Percentiles rank a stretch among this genome's conserved stretches.
phyloP scores from a whole-genome alignment of 2,888 invertebrate species.

The Scaptomyza polygonia region DNA sequence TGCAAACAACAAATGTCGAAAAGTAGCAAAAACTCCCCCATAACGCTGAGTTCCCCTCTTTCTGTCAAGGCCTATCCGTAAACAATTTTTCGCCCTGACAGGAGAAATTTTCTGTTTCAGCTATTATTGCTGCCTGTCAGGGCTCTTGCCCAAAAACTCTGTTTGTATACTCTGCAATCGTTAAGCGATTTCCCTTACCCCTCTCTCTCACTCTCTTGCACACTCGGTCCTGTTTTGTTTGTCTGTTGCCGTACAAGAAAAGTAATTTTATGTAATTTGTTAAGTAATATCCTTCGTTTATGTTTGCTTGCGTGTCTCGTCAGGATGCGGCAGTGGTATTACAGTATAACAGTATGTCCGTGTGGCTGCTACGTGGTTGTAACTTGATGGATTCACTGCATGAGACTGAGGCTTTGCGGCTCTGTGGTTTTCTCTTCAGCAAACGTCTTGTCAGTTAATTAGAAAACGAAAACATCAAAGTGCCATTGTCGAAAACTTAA shows the following conservation, averaged over 20 bases:
- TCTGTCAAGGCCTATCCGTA: slow-evolving; percentile 28
- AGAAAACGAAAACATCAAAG: slow-evolving; percentile 66
- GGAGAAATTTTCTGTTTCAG: slow-evolving; percentile 27
- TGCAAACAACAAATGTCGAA: slow-evolving; percentile 62
- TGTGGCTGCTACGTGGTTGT: slow-evolving; percentile 14
- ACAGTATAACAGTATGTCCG: slow-evolving; percentile 1
- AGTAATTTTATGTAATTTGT: slow-evolving; percentile 81
- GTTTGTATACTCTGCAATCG: slow-evolving; percentile 64
- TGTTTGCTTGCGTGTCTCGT: slow-evolving; percentile 66
- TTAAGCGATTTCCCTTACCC: slow-evolving; percentile 67
- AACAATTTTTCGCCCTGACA: slow-evolving; percentile 73
- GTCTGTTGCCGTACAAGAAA: slow-evolving; percentile 56
- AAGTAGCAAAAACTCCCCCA: slow-evolving; percentile 35
- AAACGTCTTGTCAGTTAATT: slow-evolving; percentile 52
- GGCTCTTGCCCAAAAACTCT: slow-evolving; percentile 28
- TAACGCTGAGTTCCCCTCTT: slow-evolving; percentile 11
- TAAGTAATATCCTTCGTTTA: slow-evolving; percentile 68
- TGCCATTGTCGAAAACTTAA: slow-evolving; percentile 45
- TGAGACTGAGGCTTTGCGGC: slow-evolving; percentile 13
- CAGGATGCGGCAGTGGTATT: slow-evolving; percentile 57
- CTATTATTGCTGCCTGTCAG: slow-evolving; percentile 17
- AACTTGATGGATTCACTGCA: slow-evolving; percentile 57
- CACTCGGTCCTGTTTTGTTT: slow-evolving; percentile 46
- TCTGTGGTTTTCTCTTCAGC: slow-evolving; percentile 6
- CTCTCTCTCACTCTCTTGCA: background rate